phyloP scores from a whole-genome alignment of 2,888 invertebrate species.

The Tillus elongatus region DNA sequence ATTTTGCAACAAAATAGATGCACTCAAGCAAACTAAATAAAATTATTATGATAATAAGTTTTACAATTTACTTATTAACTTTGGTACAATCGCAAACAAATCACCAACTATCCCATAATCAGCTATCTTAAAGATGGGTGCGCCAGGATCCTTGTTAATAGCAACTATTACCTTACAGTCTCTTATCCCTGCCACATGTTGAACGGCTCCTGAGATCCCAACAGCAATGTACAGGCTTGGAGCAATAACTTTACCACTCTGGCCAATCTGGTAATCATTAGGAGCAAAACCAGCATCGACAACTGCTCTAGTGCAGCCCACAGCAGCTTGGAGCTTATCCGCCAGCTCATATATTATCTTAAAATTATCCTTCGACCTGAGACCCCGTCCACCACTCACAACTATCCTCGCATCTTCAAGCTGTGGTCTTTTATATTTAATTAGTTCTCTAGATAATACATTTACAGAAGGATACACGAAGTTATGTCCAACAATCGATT shows the following conservation, averaged over 20 bases:
- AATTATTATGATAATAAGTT: too few relatives aligned
- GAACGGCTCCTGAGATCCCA: slow-evolving; percentile 94
- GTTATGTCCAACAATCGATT: too few relatives aligned
- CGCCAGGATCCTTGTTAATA: slow-evolving; percentile 94
- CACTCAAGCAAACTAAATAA: too few relatives aligned
- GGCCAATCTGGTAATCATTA: slow-evolving; percentile 92
- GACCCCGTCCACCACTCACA: slow-evolving; percentile 76
- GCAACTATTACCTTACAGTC: slow-evolving; percentile 97
- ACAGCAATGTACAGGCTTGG: slow-evolving; percentile 94
- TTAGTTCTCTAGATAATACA: too few relatives aligned
- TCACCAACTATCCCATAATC: slow-evolving; percentile 87
- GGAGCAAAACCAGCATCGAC: slow-evolving; percentile 94
- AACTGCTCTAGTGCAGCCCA: slow-evolving; percentile 90
- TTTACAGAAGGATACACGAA: too few relatives aligned
- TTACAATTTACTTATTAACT: slow-evolving; percentile 50
- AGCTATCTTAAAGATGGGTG: slow-evolving; percentile 88
- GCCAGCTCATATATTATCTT: slow-evolving; percentile 84
- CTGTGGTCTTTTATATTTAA: too few relatives aligned
- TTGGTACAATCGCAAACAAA: slow-evolving; percentile 85
- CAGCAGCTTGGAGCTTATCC: slow-evolving; percentile 87
- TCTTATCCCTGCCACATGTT: slow-evolving; percentile 96
- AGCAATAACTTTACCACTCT: slow-evolving; percentile 95
- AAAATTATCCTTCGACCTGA: slow-evolving; percentile 95
- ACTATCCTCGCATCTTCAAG: slow-evolving; percentile 79
- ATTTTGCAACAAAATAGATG: too few relatives aligned